Evolutionary conservation across 2,797 vertebrate genomes (phyloP).

Genomic region (Trichosurus vulpecula): DNA sequence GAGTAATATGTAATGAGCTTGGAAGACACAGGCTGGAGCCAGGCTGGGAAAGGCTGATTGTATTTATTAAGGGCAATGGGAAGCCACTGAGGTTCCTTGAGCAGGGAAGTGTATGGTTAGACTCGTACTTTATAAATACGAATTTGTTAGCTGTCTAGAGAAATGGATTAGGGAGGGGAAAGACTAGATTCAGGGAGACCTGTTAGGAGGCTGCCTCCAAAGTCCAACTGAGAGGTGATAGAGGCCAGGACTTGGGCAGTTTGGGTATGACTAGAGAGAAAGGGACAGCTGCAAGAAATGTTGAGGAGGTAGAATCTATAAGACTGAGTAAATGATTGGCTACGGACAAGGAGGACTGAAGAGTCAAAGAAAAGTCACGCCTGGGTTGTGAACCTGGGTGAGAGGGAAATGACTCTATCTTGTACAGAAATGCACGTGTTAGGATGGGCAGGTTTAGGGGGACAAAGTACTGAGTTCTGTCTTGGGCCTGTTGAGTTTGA

Average conservation of each 20-base stretch:
- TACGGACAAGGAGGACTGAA: neutral
- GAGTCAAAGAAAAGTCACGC: neutral
- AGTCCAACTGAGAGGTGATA: neutral
- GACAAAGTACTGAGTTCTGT: neutral
- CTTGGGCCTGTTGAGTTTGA: neutral
- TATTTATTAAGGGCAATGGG: neutral
- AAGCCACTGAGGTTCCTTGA: neutral
- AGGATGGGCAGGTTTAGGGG: neutral
- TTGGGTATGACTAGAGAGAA: neutral
- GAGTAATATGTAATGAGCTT: neutral
- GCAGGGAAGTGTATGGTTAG: neutral
- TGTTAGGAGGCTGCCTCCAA: neutral
- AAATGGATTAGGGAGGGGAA: neutral
- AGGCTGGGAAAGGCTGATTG: neutral
- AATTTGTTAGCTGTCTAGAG: neutral
- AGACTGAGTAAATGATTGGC: neutral
- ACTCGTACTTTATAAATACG: neutral
- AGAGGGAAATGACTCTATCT: neutral
- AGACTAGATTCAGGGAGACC: neutral
- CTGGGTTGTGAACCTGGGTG: neutral
- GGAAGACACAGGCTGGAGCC: neutral
- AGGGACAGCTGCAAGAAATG: neutral
- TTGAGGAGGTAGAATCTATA: neutral
- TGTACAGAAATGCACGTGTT: neutral
- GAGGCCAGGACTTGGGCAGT: neutral